Evolutionary conservation across 2,113 vertebrate species (phyloP).

Genomic region (Pachyramphus minor): DNA sequence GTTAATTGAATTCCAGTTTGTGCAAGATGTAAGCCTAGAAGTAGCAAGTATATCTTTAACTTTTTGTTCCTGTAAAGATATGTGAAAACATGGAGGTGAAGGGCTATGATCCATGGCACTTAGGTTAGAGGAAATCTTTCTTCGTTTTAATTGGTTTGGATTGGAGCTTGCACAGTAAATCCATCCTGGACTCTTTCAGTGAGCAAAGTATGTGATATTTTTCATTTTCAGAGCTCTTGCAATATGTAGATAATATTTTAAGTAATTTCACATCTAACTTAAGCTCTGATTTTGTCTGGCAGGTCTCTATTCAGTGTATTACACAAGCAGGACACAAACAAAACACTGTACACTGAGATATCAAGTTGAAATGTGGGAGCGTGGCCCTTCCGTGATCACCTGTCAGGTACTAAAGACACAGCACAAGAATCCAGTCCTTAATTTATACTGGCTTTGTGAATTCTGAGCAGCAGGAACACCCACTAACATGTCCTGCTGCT

Average conservation of each 20-base stretch:
- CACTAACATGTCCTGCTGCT: background rate
- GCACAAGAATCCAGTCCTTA: background rate
- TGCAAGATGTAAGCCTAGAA: background rate
- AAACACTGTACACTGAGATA: background rate
- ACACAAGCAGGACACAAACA: background rate
- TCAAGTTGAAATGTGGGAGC: background rate
- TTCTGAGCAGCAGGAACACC: background rate
- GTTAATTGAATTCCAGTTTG: constrained; percentile 44
- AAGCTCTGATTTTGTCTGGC: background rate
- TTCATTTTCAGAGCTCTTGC: background rate
- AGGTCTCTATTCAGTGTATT: background rate
- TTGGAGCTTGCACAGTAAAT: background rate
- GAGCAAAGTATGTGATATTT: background rate
- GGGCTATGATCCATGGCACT: background rate
- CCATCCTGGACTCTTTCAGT: background rate
- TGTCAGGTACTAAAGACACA: background rate
- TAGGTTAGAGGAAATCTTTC: background rate
- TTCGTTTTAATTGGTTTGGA: background rate
- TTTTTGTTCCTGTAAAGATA: constrained; percentile 27
- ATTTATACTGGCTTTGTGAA: background rate
- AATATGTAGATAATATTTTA: background rate
- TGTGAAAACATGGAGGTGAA: background rate
- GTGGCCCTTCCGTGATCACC: background rate
- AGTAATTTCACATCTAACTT: background rate
- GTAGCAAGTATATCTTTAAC: background rate